These are phyloP conservation scores for Steatocranus sp. DNA, from an alignment of 2,797 vertebrate species.

Conservation along the genomic window DNA sequence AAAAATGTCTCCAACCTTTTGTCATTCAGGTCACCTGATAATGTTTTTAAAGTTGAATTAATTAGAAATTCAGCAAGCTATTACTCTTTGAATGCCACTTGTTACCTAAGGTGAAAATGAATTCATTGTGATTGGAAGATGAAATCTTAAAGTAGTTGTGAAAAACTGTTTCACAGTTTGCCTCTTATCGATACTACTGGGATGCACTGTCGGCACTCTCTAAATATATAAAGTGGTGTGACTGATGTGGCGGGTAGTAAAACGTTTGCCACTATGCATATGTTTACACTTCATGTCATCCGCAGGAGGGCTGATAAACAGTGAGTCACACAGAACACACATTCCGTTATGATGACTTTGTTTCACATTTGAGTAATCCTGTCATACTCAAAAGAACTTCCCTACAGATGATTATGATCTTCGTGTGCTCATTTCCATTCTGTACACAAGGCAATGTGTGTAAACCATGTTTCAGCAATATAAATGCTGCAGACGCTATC, in stretches of 20 bases:
- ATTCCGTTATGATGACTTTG: neutral
- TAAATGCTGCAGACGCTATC: neutral
- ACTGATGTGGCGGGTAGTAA: neutral
- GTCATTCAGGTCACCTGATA: neutral
- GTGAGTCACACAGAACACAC: neutral
- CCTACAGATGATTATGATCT: neutral
- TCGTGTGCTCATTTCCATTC: neutral
- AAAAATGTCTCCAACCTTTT: neutral
- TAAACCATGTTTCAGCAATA: neutral
- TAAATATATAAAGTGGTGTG: neutral
- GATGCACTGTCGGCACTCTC: neutral
- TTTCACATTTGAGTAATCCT: neutral
- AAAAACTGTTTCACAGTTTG: neutral
- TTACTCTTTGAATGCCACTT: neutral
- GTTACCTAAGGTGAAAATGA: neutral
- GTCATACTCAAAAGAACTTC: neutral
- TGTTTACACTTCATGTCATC: neutral
- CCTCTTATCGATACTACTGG: neutral
- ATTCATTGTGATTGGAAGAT: neutral
- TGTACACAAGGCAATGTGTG: neutral
- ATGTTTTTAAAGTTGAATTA: neutral
- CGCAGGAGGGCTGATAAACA: neutral
- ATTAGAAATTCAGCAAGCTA: neutral
- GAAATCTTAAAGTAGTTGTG: neutral
- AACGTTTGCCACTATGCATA: neutral